These are phyloP conservation scores for Orthonychiurus folsomi DNA, from an alignment of 2,888 invertebrate genomes.

Conservation along the genomic window DNA sequence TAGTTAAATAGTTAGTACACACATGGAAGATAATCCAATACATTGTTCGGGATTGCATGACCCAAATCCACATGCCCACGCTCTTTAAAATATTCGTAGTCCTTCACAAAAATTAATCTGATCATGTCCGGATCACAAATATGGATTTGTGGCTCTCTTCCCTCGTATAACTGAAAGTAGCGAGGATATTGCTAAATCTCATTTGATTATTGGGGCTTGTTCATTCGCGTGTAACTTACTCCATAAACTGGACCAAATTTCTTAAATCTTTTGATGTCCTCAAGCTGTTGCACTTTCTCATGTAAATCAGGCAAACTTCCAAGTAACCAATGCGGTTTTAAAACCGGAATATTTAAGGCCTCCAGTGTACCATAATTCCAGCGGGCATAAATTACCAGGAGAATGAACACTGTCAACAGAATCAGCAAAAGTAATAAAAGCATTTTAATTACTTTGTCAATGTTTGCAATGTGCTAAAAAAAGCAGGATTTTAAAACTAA, in stretches of 20 bases:
- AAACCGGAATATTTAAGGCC: conserved; percentile 1
- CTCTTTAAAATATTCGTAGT: conserved; percentile 8
- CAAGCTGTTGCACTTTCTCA: conserved; percentile 14
- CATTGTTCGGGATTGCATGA: background rate
- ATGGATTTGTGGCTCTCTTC: conserved; percentile 16
- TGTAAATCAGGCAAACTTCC: conserved; percentile 13
- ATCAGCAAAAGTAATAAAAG: no score
- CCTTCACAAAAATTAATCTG: conserved; percentile 9
- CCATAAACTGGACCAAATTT: conserved; percentile 16
- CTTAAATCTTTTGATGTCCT: conserved; percentile 14
- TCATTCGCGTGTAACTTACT: conserved; percentile 4
- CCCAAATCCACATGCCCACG: background rate
- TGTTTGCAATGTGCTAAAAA: no score
- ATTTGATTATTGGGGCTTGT: background rate
- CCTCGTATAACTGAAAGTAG: conserved; percentile 17
- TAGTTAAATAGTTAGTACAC: background rate
- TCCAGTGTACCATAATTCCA: conserved; percentile 13
- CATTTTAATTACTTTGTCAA: no score
- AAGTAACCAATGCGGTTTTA: conserved; percentile 9
- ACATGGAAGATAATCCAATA: conserved; percentile 9
- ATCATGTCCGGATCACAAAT: conserved; percentile 19
- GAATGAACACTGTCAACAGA: no score
- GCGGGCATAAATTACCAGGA: no score
- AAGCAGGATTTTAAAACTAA: no score
- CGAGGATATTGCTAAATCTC: background rate